Conservation (phyloP, 2,888 invertebrate genomes). For the Campopleginae sp. region DNA sequence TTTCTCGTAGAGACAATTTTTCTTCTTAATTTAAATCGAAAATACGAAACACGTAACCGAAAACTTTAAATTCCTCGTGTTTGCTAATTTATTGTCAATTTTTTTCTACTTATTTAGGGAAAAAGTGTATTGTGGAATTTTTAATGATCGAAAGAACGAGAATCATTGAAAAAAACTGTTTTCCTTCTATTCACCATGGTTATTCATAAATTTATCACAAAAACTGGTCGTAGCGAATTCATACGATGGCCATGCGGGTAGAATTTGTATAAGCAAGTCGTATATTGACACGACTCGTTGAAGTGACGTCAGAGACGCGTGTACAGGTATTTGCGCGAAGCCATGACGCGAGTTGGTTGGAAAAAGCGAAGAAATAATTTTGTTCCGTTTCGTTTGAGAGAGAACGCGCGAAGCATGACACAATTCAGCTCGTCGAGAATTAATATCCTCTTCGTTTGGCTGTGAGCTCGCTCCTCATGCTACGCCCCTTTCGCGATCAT, state of each 20-base stretch:
- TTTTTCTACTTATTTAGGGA: neutral
- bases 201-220: neutral
- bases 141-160: neutral
- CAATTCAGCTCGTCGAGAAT: conserved; percentile 37
- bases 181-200: neutral
- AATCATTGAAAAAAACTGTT: neutral
- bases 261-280: neutral
- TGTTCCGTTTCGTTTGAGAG: conserved; percentile 14
- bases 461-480: conserved; percentile 26
- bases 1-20: too few species aligned
- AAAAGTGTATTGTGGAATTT: neutral
- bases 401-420: conserved; percentile 47
- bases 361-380: conserved; percentile 52
- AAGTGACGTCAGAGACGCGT: neutral
- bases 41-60: too few species aligned
- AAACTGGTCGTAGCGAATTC: neutral
- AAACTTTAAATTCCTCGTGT: neutral
- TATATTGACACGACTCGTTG: conserved; percentile 10
- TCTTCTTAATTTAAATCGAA: too few species aligned
- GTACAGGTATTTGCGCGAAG: conserved; percentile 17
- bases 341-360: conserved; percentile 41
- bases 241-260: neutral
- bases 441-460: conserved; percentile 31
- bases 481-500: conserved; percentile 18
- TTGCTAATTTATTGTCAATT: neutral